A percentile compares a stretch with the other conserved stretches of the same genome.
Conservation (phyloP, 2,888 invertebrate species). For the Perizoma flavofasciatum region DNA sequence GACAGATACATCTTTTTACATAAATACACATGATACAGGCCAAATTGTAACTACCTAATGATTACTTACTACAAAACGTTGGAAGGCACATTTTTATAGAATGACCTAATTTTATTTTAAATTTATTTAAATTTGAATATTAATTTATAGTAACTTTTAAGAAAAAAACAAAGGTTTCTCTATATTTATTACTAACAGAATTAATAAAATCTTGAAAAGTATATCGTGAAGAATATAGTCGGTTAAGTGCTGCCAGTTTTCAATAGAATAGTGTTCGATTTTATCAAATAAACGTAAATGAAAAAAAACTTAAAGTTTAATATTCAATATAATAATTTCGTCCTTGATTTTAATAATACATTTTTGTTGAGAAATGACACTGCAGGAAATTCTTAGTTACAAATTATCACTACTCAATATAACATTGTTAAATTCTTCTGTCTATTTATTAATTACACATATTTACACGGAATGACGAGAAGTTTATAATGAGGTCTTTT, state of each 20-base stretch:
- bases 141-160: too few relatives aligned
- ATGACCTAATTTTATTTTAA: slow-evolving; percentile 57
- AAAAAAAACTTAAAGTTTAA: too few relatives aligned
- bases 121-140: slow-evolving; percentile 10
- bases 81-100: slow-evolving; percentile 80
- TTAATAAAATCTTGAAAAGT: too few relatives aligned
- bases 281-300: background rate
- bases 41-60: slow-evolving; percentile 63
- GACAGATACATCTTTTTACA: slow-evolving; percentile 49
- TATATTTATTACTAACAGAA: too few relatives aligned
- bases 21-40: slow-evolving; percentile 63
- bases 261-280: background rate
- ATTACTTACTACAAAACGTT: slow-evolving; percentile 71
- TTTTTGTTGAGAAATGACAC: background rate
- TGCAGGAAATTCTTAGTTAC: slow-evolving; percentile 10
- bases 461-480: slow-evolving; percentile 68
- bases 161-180: too few relatives aligned
- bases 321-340: too few relatives aligned
- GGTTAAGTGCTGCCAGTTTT: background rate
- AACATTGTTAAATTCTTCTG: slow-evolving; percentile 24
- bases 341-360: too few relatives aligned
- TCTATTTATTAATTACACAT: slow-evolving; percentile 44
- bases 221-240: too few relatives aligned
- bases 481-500: slow-evolving; percentile 60
- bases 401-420: slow-evolving; percentile 15